These are phyloP conservation scores for Megalopta genalis DNA, from an alignment of 1,140 invertebrate genomes.

Conservation along the genomic window DNA sequence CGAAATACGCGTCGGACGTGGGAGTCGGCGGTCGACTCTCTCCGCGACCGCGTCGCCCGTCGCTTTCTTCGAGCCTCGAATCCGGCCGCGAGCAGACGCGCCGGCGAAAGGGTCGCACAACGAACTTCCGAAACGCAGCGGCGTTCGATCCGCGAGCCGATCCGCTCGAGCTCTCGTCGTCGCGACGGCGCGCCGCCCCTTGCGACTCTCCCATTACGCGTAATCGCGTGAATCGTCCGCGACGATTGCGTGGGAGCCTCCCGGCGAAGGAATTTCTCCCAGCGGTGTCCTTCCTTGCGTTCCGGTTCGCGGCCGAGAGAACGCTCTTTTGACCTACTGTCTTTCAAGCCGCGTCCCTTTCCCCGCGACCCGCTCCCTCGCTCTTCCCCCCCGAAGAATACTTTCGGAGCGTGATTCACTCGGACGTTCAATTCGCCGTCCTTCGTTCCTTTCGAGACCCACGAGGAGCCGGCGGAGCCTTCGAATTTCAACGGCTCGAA, in stretches of 20 bases:
- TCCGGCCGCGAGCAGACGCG: too few species aligned
- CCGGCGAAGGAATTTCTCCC: slow-evolving; percentile 38
- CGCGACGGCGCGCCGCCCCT: neutral
- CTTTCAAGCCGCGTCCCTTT: slow-evolving; percentile 1
- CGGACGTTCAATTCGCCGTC: slow-evolving; percentile 24
- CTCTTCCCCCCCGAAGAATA: neutral
- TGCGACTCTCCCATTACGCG: slow-evolving; percentile 3
- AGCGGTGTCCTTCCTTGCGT: slow-evolving; percentile 48
- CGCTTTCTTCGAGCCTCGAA: too few species aligned
- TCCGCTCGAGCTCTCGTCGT: too few species aligned
- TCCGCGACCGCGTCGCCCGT: neutral
- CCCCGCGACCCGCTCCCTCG: neutral
- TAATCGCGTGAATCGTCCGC: slow-evolving; percentile 11
- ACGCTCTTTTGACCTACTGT: slow-evolving; percentile 50
- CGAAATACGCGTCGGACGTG: slow-evolving; percentile 33
- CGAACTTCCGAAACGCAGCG: neutral
- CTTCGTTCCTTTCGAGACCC: slow-evolving; percentile 18
- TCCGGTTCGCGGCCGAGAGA: slow-evolving; percentile 40
- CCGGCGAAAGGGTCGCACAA: too few species aligned
- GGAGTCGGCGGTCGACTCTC: neutral
- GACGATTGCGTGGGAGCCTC: slow-evolving; percentile 42
- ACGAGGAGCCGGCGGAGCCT: slow-evolving; percentile 4
- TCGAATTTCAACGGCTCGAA: neutral
- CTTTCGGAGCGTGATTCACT: slow-evolving; percentile 48
- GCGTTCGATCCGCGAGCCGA: neutral